Conservation (phyloP, 2,888 invertebrate genomes). For the Leucophenga maculata region DNA sequence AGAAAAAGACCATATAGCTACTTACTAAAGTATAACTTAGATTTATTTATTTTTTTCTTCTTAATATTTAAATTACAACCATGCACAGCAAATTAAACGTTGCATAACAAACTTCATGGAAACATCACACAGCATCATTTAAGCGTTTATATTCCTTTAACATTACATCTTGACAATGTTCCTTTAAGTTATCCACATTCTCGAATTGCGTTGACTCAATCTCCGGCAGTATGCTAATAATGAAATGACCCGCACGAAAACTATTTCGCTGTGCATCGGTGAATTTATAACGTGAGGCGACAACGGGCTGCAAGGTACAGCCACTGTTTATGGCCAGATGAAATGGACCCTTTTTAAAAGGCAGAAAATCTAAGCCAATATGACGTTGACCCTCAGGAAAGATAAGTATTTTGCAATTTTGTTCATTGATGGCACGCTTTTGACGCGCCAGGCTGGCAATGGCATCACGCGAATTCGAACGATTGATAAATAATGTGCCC, state of each 20-base stretch:
- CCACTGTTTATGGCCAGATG: slow-evolving; percentile 89
- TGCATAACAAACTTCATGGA: no score
- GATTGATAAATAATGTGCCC: slow-evolving; percentile 91
- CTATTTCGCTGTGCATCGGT: slow-evolving; percentile 76
- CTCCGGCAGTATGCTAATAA: slow-evolving; percentile 82
- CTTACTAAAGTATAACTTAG: no score
- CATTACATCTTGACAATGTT: slow-evolving; percentile 79
- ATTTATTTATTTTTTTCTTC: no score
- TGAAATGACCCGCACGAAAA: slow-evolving; percentile 81
- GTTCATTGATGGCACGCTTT: slow-evolving; percentile 74
- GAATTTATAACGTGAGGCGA: slow-evolving; percentile 87
- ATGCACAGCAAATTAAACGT: no score
- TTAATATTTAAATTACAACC: no score
- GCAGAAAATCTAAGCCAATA: slow-evolving; percentile 81
- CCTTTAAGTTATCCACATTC: slow-evolving; percentile 78
- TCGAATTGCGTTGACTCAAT: slow-evolving; percentile 80
- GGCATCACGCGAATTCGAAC: slow-evolving; percentile 82
- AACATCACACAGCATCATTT: slow-evolving; percentile 38
- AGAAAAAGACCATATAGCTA: no score
- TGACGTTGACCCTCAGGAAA: slow-evolving; percentile 96
- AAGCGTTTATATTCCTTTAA: slow-evolving; percentile 49
- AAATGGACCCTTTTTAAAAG: slow-evolving; percentile 97
- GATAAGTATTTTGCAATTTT: slow-evolving; percentile 84
- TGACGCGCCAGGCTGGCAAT: slow-evolving; percentile 60
- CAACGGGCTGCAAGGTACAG: slow-evolving; percentile 90